Percentiles rank a stretch among this genome's conserved stretches.
Evolutionary conservation across 2,113 vertebrate species (phyloP).

Genomic region (Crotalus tigris): DNA sequence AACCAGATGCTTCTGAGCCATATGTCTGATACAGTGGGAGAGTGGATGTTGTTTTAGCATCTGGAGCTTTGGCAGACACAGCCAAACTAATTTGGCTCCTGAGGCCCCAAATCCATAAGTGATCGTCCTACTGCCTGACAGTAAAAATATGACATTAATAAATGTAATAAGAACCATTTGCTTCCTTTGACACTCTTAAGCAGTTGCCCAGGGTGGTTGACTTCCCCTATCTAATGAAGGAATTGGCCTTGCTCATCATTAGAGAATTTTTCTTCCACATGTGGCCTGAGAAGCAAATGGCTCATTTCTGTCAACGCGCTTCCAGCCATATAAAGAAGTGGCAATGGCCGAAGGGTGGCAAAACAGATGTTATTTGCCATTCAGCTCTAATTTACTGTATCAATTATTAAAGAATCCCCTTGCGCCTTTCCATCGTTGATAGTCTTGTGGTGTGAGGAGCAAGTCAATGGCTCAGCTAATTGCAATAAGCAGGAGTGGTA

Average conservation of each 20-base stretch:
- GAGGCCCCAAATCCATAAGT: background rate
- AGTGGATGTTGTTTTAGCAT: background rate
- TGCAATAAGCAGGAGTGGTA: slow-evolving; percentile 89
- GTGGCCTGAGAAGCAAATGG: slow-evolving; percentile 24
- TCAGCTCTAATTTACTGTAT: slow-evolving; percentile 74
- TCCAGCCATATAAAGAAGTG: slow-evolving; percentile 36
- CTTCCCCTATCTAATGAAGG: background rate
- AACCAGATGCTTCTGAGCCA: background rate
- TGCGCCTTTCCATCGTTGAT: slow-evolving; percentile 79
- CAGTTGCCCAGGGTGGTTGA: background rate
- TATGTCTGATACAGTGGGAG: background rate
- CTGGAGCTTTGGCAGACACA: background rate
- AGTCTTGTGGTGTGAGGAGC: slow-evolving; percentile 75
- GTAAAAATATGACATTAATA: background rate
- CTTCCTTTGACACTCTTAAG: background rate
- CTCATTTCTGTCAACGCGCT: slow-evolving; percentile 26
- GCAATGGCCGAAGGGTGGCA: slow-evolving; percentile 59
- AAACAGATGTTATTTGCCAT: slow-evolving; percentile 69
- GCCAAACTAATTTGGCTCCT: background rate
- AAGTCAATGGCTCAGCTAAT: slow-evolving; percentile 90
- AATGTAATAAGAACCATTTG: background rate
- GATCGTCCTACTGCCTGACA: background rate
- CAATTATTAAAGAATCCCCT: slow-evolving; percentile 78
- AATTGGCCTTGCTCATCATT: slow-evolving; percentile 16
- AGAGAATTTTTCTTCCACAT: slow-evolving; percentile 15